Base-by-base conservation (phyloP, 2,888 invertebrate genomes). In the Odontothrips loti region DNA sequence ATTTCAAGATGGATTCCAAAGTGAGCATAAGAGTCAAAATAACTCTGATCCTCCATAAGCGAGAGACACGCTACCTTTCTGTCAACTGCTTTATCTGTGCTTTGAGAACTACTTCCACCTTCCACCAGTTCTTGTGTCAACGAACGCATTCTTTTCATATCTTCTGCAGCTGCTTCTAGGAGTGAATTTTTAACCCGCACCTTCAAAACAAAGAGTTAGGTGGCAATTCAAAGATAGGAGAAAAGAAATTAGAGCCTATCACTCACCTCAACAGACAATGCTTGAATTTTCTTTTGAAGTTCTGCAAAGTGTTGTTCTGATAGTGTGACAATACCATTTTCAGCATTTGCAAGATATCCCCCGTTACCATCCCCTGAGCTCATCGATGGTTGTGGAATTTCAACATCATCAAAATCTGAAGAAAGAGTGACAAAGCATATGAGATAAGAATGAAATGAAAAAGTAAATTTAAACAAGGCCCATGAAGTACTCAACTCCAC, bases 1-100 rank as follows among this genome's bases (percentile, higher is more conserved):
- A 98, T 98, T 86, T 96, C 96, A 86, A 95, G 93, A 88, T 98
- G 98, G 85, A 91, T 91, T 81, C 88, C 87, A 84, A 89, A 89
- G 85, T 90, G 90, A 82, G 85, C 84, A 84, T 90, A 90, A 0
- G 89, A 88, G 79, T 86, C 87, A 84, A 90, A 89, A 84, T 90
- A 90, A n/a, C 86, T 85, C 78, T 88, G 92, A 86, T 96, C 96
- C 84, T 91, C 90, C 84, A 91, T 90, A 80, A 91, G 85, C 80
- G 90, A 90, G 79, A 91, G 88, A 84, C 89, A 87, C 27, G 87
- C 87, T 6, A 89, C 87, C 81, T 86, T 86, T 43, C 68, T 23
- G 68, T 75, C 68, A 27, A 75, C 68, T 75, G 23, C 27, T 9
- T 75, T 75, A 27, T 75, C 68, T 23, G 1, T 75, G 68, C 23